Conservation (phyloP, 2,113 vertebrate genomes). For the Megaleporinus macrocephalus region DNA sequence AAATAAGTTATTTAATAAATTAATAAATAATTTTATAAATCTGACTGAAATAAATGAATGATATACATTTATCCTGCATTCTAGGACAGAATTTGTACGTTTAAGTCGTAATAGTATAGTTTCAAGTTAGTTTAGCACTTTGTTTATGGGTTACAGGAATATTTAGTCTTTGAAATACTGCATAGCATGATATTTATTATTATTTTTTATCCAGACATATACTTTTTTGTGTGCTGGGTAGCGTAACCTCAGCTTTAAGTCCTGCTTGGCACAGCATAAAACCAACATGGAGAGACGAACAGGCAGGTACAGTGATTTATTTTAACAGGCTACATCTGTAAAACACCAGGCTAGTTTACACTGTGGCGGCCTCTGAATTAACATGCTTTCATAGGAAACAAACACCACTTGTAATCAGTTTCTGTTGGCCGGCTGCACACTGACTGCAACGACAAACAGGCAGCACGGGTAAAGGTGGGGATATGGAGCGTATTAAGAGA, state of each 20-base stretch:
- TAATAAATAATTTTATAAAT: too few relatives aligned
- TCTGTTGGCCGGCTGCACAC: conserved; percentile 64
- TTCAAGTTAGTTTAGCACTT: too few relatives aligned
- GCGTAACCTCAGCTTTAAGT: conserved; percentile 66
- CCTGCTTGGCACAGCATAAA: conserved; percentile 64
- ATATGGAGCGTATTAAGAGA: conserved; percentile 44
- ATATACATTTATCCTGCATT: too few relatives aligned
- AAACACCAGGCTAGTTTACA: conserved; percentile 76
- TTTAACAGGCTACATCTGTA: conserved; percentile 78
- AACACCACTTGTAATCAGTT: conserved; percentile 77
- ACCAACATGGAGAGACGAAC: conserved; percentile 58
- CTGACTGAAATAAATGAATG: too few relatives aligned
- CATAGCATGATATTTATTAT: too few relatives aligned
- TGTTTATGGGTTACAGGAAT: background rate
- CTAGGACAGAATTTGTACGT: too few relatives aligned
- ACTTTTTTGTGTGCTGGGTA: conserved; percentile 48
- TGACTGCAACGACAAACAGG: conserved; percentile 71
- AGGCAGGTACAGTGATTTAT: conserved; percentile 77
- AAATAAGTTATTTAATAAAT: too few relatives aligned
- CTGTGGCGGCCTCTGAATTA: conserved; percentile 74
- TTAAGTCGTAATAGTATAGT: too few relatives aligned
- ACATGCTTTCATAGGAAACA: conserved; percentile 79
- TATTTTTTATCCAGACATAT: too few relatives aligned
- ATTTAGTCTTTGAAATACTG: too few relatives aligned
- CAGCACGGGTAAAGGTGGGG: conserved; percentile 51